phyloP scores from a whole-genome alignment of 2,113 vertebrate species.

The Ictidomys tridecemlineatus region DNA sequence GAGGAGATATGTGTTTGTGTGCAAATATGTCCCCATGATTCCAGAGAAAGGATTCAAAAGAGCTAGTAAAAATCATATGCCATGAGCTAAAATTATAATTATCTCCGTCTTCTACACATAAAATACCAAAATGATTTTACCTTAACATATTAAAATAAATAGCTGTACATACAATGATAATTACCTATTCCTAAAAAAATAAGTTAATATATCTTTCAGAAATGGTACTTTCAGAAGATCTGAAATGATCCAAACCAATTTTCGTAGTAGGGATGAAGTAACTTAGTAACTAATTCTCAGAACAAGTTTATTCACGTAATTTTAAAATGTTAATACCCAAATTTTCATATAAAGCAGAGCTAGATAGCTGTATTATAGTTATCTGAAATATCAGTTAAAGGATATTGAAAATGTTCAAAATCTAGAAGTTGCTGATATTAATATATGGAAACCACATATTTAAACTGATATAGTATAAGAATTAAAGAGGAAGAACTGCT shows the following conservation, averaged over 20 bases:
- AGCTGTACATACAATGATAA: neutral
- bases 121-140: neutral
- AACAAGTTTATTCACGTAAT: neutral
- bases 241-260: slow-evolving; percentile 10
- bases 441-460: neutral
- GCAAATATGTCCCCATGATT: neutral
- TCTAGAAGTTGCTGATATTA: neutral
- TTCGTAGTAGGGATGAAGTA: neutral
- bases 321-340: slow-evolving; percentile 48
- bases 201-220: neutral
- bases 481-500: neutral
- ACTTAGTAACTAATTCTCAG: neutral
- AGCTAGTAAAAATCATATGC: neutral
- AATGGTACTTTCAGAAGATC: neutral
- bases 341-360: neutral
- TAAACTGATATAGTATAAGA: neutral
- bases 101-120: neutral
- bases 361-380: neutral
- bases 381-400: neutral
- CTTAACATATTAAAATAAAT: neutral
- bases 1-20: neutral
- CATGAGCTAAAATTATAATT: neutral
- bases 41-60: neutral
- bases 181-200: slow-evolving; percentile 18
- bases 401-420: neutral